These are phyloP conservation scores for Venusia cambrica DNA, from an alignment of 2,888 invertebrate species.

Conservation along the genomic window DNA sequence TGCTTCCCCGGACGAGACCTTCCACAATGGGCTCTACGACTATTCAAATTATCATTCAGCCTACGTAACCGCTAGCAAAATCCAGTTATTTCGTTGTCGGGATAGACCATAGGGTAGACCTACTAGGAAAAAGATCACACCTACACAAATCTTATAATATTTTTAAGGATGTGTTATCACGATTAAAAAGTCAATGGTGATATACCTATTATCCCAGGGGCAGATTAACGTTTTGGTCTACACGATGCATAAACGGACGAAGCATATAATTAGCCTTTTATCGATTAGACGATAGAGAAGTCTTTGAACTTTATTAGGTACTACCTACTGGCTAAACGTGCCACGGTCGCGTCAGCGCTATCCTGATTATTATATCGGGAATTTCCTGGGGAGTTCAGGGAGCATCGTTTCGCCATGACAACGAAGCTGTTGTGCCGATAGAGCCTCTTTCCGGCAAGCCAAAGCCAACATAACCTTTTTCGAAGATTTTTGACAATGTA, in stretches of 20 bases:
- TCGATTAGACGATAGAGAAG: conserved; percentile 21
- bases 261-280: conserved; percentile 3
- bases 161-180: too few relatives aligned
- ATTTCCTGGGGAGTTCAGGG: conserved; percentile 32
- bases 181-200: conserved; percentile 14
- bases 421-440: conserved; percentile 71
- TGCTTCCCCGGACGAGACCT: too few relatives aligned
- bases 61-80: too few relatives aligned
- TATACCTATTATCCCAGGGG: too few relatives aligned
- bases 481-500: conserved; percentile 29
- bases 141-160: too few relatives aligned
- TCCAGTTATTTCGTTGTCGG: too few relatives aligned
- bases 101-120: too few relatives aligned
- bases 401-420: conserved; percentile 46
- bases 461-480: conserved; percentile 28
- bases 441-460: conserved; percentile 47
- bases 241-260: too few relatives aligned
- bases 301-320: conserved; percentile 23
- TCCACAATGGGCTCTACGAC: too few relatives aligned
- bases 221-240: too few relatives aligned
- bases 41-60: too few relatives aligned
- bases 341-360: conserved; percentile 22
- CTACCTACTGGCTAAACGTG: conserved; percentile 16
- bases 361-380: conserved; percentile 19
- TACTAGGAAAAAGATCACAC: too few relatives aligned